Conservation (phyloP, 2,888 invertebrate genomes). For the Sipha maydis region DNA sequence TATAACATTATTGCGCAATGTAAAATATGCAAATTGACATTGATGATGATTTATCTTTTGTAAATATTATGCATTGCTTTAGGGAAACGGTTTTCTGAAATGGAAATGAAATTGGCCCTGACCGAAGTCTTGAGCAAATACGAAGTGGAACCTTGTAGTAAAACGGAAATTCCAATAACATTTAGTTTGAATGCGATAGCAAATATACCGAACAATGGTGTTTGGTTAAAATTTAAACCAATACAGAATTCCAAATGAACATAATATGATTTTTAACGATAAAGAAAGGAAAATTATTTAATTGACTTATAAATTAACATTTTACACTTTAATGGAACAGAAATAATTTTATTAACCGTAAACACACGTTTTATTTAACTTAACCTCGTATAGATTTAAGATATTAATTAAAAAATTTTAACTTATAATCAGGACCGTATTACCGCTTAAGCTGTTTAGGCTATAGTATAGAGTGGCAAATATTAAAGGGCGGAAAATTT, state of each 20-base stretch:
- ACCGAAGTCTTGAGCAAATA: slow-evolving; percentile 35
- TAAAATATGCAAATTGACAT: neutral
- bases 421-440: no score
- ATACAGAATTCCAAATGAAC: neutral
- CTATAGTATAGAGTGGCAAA: no score
- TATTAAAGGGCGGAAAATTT: no score
- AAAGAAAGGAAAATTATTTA: neutral
- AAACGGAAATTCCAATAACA: slow-evolving; percentile 38
- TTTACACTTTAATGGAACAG: no score
- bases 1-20: neutral
- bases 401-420: no score
- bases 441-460: no score
- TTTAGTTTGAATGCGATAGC: slow-evolving; percentile 14
- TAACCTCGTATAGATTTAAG: no score
- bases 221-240: slow-evolving; percentile 54
- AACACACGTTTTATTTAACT: no score
- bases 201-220: slow-evolving; percentile 48
- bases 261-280: neutral
- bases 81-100: slow-evolving; percentile 60
- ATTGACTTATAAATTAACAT: no score
- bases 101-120: slow-evolving; percentile 58
- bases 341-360: no score
- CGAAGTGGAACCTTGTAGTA: slow-evolving; percentile 44
- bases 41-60: neutral
- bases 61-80: neutral